Evolutionary conservation across 1,140 invertebrate genomes (phyloP), one percentile per base, ranked within the genome.

Genomic region (Megalopta genalis): DNA sequence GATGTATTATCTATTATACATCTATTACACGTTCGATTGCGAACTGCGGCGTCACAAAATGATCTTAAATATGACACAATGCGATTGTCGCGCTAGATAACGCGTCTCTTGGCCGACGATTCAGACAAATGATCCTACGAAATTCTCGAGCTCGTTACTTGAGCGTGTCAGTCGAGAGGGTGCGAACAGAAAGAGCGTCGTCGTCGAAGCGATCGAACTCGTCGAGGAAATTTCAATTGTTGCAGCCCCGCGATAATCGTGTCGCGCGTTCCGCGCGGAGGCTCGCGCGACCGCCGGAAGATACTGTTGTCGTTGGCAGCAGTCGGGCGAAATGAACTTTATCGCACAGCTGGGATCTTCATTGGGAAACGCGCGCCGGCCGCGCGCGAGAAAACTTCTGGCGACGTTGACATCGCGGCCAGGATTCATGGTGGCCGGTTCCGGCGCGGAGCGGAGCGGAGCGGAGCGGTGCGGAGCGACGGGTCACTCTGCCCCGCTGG

Each of bases 291-390:
- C 62, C 70, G 76, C 63, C 39, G 37, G 54, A 66, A 81, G 83
- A 81, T 70, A 85, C 83, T 72, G 83, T 84, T 79, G 82, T 81
- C 80, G 73, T 39, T 75, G 82, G 71, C 71, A 75, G 80, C 75
- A 5, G 59, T 64, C 60, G 21, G 27, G 67, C 75, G 80, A 82
- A 82, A 86, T 86, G 84, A 86, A 86, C 83, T 85, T 86, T 86
- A 86, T 86, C 84, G 62, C 84, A 59, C 84, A 85, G 83, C 84
- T 86, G 83, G 84, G 83, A 86, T 86, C 84, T 86, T 85, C 84
- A 85, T 86, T 80, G 84, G 84, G 52, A 76, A 85, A 84, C 74
- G 83, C 70, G 82, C 54, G 54, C 68, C 32, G 32, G 25, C 32
- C 32, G n/a, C 23, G 52, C 62, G 72, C 70, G 70, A 82, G 79